Conservation (phyloP, 2,888 invertebrate genomes). For the Oasisia sp. region DNA sequence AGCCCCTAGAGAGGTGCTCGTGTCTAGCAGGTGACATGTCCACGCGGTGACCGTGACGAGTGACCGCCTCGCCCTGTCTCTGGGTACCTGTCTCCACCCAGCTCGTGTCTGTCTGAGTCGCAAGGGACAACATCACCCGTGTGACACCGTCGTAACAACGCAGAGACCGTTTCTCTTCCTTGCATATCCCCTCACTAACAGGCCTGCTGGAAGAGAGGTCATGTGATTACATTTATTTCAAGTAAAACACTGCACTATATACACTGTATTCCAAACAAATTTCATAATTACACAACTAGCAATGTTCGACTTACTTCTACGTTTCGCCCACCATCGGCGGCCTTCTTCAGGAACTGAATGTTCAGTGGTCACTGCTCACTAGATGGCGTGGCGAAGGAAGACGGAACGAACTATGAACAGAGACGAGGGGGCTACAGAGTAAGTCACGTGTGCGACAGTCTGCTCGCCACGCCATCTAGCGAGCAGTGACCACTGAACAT, state of each 20-base stretch:
- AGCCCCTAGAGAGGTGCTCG: neutral
- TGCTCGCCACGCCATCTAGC: too few species aligned
- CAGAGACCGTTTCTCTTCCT: neutral
- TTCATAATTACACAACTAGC: too few species aligned
- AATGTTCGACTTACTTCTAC: too few species aligned
- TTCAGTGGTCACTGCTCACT: too few species aligned
- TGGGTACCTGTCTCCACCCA: neutral
- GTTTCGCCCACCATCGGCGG: too few species aligned
- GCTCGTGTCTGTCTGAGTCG: neutral
- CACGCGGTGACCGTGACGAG: neutral
- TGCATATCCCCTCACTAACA: neutral
- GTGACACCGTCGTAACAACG: neutral
- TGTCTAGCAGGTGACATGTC: neutral
- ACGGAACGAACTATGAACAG: too few species aligned
- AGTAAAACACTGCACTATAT: neutral
- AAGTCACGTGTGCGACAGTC: too few species aligned
- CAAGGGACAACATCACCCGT: neutral
- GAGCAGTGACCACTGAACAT: too few species aligned
- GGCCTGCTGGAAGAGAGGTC: neutral
- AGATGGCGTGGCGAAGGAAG: too few species aligned
- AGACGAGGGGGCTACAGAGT: too few species aligned
- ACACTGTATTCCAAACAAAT: too few species aligned
- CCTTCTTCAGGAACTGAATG: too few species aligned
- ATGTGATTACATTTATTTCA: neutral
- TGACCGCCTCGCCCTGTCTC: neutral